Evolutionary conservation across 2,888 invertebrate species (phyloP).

Genomic region (Ectemnius continuus): DNA sequence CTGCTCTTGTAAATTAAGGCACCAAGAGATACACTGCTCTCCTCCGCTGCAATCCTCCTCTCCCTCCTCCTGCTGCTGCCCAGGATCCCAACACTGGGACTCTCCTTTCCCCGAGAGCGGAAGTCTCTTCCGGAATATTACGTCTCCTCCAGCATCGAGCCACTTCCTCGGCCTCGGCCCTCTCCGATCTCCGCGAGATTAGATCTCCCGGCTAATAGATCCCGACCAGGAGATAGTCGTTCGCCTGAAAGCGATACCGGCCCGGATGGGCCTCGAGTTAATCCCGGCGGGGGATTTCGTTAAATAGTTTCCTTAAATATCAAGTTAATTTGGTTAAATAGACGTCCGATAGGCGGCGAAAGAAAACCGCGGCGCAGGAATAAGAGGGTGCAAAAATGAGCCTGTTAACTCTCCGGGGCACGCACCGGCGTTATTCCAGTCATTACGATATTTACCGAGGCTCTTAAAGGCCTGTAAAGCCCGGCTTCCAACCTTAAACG

Average conservation of each 20-base stretch:
- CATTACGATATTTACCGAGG: slow-evolving; percentile 73
- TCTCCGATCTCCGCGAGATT: neutral
- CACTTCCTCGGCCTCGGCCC: slow-evolving; percentile 19
- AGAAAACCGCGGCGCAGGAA: too few species aligned
- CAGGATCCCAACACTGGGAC: slow-evolving; percentile 34
- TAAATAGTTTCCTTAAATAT: too few species aligned
- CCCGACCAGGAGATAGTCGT: slow-evolving; percentile 2
- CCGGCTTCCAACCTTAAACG: slow-evolving; percentile 31
- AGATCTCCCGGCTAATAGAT: neutral
- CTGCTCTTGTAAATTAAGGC: slow-evolving; percentile 62
- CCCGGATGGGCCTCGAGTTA: slow-evolving; percentile 64
- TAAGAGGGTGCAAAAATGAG: slow-evolving; percentile 68
- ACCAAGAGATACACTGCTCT: slow-evolving; percentile 45
- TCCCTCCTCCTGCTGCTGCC: slow-evolving; percentile 11
- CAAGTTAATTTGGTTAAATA: too few species aligned
- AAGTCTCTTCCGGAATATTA: slow-evolving; percentile 1
- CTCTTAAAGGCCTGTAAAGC: slow-evolving; percentile 55
- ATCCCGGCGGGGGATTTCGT: slow-evolving; percentile 35
- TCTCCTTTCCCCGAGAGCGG: slow-evolving; percentile 16
- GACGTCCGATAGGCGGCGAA: too few species aligned
- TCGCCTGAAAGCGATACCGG: too few species aligned
- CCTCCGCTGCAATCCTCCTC: neutral
- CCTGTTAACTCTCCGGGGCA: slow-evolving; percentile 75
- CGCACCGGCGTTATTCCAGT: slow-evolving; percentile 72
- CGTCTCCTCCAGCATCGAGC: slow-evolving; percentile 17